Percentiles rank a stretch among this genome's conserved stretches.
Conservation (phyloP, 2,888 invertebrate species). For the Eupithecia subumbrata region DNA sequence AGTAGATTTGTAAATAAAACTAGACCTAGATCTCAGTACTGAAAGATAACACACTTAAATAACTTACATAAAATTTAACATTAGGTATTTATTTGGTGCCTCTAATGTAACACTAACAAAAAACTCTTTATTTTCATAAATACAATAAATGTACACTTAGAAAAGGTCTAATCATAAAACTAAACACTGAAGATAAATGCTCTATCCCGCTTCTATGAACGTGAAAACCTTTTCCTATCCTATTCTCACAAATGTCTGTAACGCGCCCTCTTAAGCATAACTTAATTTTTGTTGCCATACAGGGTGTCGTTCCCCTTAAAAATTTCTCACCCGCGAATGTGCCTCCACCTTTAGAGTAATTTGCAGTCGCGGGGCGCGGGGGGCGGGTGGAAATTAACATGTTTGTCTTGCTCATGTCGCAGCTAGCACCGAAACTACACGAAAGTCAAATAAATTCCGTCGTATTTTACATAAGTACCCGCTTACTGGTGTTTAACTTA, state of each 20-base stretch:
- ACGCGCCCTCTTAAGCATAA: not conserved
- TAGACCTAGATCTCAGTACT: too few species aligned
- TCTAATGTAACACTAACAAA: too few species aligned
- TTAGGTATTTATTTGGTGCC: not conserved
- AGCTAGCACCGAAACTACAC: conserved; percentile 79
- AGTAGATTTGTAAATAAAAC: too few species aligned
- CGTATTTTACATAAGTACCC: conserved; percentile 77
- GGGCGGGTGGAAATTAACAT: conserved; percentile 79
- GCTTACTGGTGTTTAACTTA: conserved; percentile 73
- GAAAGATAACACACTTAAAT: too few species aligned
- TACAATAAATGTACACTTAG: too few species aligned
- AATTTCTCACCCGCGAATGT: conserved; percentile 14
- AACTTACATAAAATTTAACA: not conserved
- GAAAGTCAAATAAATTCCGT: conserved; percentile 82
- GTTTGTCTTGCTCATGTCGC: conserved; percentile 83
- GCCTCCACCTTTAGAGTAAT: conserved; percentile 39
- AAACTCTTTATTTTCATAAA: too few species aligned
- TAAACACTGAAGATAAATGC: too few species aligned
- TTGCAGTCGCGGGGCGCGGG: conserved; percentile 43
- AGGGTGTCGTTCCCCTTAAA: not conserved
- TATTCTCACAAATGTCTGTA: not conserved
- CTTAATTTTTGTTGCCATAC: not conserved
- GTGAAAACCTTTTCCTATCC: not conserved
- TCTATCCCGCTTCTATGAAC: not conserved
- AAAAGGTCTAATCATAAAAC: too few species aligned